These are phyloP conservation scores for Diorhabda elongata DNA, from an alignment of 1,140 invertebrate species.

Conservation along the genomic window DNA sequence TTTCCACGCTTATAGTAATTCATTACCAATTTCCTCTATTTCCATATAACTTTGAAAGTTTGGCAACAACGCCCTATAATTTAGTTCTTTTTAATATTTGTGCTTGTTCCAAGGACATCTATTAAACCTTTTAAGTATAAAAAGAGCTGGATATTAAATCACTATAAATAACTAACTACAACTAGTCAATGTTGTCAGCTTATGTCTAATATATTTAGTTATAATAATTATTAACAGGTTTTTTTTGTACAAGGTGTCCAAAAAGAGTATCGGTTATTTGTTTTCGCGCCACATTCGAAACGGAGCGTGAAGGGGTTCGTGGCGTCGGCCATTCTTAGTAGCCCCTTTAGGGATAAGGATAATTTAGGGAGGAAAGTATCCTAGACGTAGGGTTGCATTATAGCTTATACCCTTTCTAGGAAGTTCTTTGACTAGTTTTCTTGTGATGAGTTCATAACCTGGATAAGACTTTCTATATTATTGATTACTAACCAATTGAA, in stretches of 20 bases:
- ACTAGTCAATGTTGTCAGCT: too few relatives aligned
- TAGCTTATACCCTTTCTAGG: constrained; percentile 5
- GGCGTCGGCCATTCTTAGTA: background rate
- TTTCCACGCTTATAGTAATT: too few relatives aligned
- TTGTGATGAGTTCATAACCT: constrained; percentile 22
- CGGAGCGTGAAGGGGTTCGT: too few relatives aligned
- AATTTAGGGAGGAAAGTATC: background rate
- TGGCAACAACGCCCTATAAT: too few relatives aligned
- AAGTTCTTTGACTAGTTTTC: constrained; percentile 16
- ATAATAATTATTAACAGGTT: background rate
- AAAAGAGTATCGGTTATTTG: too few relatives aligned
- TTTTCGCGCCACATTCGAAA: too few relatives aligned
- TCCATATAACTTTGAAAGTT: too few relatives aligned
- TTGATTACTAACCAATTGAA: constrained; percentile 61
- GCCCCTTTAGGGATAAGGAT: background rate
- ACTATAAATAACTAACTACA: background rate
- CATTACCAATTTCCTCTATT: too few relatives aligned
- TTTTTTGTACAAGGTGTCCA: background rate
- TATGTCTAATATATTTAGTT: background rate
- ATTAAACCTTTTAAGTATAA: too few relatives aligned
- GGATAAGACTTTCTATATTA: constrained; percentile 44
- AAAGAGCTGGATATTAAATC: too few relatives aligned
- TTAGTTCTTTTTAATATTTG: too few relatives aligned
- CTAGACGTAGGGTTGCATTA: background rate
- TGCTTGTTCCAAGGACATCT: too few relatives aligned